Conservation (phyloP, 2,888 invertebrate genomes). For the Acleris sparsana region DNA sequence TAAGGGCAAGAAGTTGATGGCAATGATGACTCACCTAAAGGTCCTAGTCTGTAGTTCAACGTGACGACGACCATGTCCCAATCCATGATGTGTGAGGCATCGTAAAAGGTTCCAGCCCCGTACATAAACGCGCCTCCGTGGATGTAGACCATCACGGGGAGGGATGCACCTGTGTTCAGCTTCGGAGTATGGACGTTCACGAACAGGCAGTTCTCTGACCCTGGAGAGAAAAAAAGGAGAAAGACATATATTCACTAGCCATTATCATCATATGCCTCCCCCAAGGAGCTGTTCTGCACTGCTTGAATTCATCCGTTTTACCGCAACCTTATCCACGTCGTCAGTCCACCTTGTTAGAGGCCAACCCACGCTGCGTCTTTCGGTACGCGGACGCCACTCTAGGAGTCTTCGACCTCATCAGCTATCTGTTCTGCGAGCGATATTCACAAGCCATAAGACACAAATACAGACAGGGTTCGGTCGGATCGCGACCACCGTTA, state of each 20-base stretch:
- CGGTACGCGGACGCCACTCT: too few species aligned
- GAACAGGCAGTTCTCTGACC: constrained; percentile 87
- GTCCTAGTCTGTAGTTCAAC: constrained; percentile 88
- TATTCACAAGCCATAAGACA: neutral
- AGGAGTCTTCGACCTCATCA: too few species aligned
- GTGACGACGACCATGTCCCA: constrained; percentile 86
- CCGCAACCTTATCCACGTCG: too few species aligned
- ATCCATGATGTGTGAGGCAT: constrained; percentile 85
- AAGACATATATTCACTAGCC: neutral
- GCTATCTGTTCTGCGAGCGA: neutral
- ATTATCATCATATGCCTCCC: neutral
- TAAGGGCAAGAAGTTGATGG: neutral
- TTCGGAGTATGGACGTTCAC: constrained; percentile 85
- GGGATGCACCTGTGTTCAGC: constrained; percentile 59
- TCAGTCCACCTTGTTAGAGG: too few species aligned
- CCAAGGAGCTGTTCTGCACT: too few species aligned
- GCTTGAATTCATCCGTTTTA: too few species aligned
- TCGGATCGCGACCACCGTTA: neutral
- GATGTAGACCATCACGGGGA: constrained; percentile 86
- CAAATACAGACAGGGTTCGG: neutral
- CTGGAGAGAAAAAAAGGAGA: constrained; percentile 52
- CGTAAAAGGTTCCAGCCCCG: constrained; percentile 80
- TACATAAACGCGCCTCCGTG: constrained; percentile 89
- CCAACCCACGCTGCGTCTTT: too few species aligned
- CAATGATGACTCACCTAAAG: constrained; percentile 80